Evolutionary conservation across 2,797 vertebrate genomes (phyloP).

Genomic region (Lycodopsis pacificus): DNA sequence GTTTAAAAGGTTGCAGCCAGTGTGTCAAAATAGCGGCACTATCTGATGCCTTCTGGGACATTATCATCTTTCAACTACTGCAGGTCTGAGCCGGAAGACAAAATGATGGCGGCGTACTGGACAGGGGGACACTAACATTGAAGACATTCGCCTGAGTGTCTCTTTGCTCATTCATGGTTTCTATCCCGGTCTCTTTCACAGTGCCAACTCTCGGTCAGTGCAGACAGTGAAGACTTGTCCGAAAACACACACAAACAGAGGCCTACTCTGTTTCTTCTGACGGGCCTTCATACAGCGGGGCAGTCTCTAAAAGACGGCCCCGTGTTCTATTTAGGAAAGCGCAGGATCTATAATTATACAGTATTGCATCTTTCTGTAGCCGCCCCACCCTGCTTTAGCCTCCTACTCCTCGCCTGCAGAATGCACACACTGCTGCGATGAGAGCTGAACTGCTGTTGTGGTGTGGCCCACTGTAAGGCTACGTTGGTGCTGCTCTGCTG

Average conservation of each 20-base stretch:
- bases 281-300: conserved; percentile 39
- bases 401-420: conserved; percentile 27
- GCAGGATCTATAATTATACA: conserved; percentile 63
- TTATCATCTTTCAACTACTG: background rate
- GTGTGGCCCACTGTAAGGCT: conserved; percentile 7
- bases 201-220: conserved; percentile 13
- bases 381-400: conserved; percentile 48
- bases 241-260: conserved; percentile 25
- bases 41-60: background rate
- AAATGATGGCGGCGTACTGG: background rate
- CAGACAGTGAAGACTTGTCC: conserved; percentile 45
- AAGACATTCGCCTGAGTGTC: background rate
- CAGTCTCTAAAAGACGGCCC: conserved; percentile 43
- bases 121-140: conserved; percentile 1
- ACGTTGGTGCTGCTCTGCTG: background rate
- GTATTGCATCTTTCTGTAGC: conserved; percentile 42
- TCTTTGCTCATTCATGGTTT: conserved; percentile 47
- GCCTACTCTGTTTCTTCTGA: conserved; percentile 48
- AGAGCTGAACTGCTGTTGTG: conserved; percentile 45
- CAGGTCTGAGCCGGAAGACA: background rate
- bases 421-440: conserved; percentile 38
- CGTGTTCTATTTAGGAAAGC: conserved; percentile 64
- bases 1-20: background rate
- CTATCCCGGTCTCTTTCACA: conserved; percentile 31
- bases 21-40: background rate